A percentile compares a stretch with the other conserved stretches of the same genome.
These are phyloP conservation scores for Drosophila pruinosa DNA, from an alignment of 1,140 invertebrate species.

Conservation along the genomic window DNA sequence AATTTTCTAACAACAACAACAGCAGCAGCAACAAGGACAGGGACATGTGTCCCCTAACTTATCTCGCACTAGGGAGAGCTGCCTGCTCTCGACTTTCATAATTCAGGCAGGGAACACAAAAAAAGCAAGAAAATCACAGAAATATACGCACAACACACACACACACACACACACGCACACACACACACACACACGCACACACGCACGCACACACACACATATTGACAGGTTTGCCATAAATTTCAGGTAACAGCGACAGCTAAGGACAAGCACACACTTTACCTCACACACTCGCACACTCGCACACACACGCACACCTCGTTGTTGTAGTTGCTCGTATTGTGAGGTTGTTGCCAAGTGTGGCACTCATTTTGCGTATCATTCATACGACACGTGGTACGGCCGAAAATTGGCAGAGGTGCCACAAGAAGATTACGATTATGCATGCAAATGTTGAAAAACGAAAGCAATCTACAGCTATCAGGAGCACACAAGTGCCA, in stretches of 20 bases:
- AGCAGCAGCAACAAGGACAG: constrained; percentile 37
- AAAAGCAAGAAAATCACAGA: constrained; percentile 16
- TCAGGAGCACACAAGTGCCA: background rate
- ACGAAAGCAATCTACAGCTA: too few relatives aligned
- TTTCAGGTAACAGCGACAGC: constrained; percentile 57
- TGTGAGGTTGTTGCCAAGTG: constrained; percentile 21
- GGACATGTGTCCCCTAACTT: constrained; percentile 57
- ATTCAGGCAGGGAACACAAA: constrained; percentile 31
- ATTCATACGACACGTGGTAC: constrained; percentile 45
- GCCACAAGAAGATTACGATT: constrained; percentile 20
- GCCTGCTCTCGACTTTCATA: constrained; percentile 43
- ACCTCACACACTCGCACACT: constrained; percentile 1
- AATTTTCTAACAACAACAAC: constrained; percentile 66
- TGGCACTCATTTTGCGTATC: constrained; percentile 38
- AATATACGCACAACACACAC: background rate
- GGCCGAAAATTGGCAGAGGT: background rate
- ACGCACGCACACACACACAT: constrained; percentile 12
- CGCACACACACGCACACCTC: constrained; percentile 8
- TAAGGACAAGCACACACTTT: background rate
- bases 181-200: constrained; percentile 10
- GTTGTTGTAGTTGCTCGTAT: background rate
- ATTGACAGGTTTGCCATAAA: constrained; percentile 72
- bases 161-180: too few relatives aligned
- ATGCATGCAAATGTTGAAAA: constrained; percentile 16
- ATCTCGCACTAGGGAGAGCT: background rate